These are phyloP conservation scores for Emys orbicularis DNA, from an alignment of 2,797 vertebrate genomes.

Conservation along the genomic window DNA sequence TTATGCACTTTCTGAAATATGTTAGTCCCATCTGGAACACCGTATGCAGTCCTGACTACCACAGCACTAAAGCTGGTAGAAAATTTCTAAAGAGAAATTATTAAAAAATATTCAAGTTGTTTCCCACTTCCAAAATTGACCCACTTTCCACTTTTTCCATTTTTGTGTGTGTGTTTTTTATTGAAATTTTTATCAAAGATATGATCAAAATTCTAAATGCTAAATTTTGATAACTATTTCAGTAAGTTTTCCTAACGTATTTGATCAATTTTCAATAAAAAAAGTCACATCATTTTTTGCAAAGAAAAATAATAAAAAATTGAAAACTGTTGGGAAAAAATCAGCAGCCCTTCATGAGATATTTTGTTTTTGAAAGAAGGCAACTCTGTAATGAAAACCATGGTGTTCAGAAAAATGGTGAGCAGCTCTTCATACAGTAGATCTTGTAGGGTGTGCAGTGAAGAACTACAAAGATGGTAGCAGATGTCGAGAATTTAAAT, in stretches of 20 bases:
- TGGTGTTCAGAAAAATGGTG: background rate
- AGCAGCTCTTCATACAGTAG: background rate
- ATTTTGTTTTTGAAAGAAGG: background rate
- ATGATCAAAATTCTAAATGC: background rate
- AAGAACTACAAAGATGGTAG: background rate
- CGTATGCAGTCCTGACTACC: background rate
- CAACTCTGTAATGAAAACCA: background rate
- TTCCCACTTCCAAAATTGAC: background rate
- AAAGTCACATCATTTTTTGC: background rate
- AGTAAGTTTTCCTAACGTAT: constrained; percentile 42
- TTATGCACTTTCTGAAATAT: background rate
- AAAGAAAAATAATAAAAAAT: background rate
- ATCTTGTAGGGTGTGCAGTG: background rate
- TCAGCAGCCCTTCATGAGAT: background rate
- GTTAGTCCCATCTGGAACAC: background rate
- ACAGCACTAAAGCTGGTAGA: background rate
- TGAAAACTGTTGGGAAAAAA: background rate
- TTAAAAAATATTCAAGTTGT: background rate
- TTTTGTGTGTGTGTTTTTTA: background rate
- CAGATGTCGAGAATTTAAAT: background rate
- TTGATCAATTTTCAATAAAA: constrained; percentile 30
- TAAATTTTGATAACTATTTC: constrained; percentile 1
- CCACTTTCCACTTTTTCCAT: background rate
- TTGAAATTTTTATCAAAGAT: background rate
- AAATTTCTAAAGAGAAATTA: background rate